These are phyloP conservation scores for Danio choprae DNA, from an alignment of 2,797 vertebrate species.

Conservation along the genomic window DNA sequence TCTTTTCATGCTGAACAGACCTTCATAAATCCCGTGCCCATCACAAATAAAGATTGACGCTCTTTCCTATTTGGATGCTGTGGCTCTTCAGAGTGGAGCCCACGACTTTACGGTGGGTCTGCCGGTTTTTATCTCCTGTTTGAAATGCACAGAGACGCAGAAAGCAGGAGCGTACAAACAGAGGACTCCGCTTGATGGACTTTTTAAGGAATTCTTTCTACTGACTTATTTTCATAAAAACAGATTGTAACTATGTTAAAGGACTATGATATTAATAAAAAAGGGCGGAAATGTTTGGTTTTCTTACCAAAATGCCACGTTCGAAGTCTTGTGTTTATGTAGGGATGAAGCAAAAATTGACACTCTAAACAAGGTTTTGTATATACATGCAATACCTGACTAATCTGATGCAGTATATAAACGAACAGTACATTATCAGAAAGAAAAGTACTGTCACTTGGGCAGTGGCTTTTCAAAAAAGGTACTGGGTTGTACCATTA, in stretches of 20 bases:
- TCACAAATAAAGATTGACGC: constrained; percentile 40
- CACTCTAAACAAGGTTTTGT: background rate
- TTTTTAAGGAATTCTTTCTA: constrained; percentile 73
- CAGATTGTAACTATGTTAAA: constrained; percentile 68
- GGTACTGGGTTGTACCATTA: no score
- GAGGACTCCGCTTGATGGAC: constrained; percentile 57
- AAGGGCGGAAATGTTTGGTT: constrained; percentile 47
- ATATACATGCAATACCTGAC: background rate
- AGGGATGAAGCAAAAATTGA: background rate
- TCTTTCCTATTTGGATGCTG: constrained; percentile 54
- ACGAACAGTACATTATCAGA: no score
- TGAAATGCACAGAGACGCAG: constrained; percentile 46
- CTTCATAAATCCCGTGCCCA: constrained; percentile 30
- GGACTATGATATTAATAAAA: constrained; percentile 68
- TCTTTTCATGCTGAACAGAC: constrained; percentile 53
- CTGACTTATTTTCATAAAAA: constrained; percentile 74
- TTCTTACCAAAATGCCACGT: background rate
- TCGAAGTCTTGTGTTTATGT: background rate
- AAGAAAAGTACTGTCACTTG: no score
- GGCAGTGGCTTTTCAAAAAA: no score
- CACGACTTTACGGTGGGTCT: constrained; percentile 52
- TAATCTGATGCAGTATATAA: background rate
- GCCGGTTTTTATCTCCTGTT: constrained; percentile 56
- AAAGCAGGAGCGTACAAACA: constrained; percentile 55
- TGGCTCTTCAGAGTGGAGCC: constrained; percentile 31